phyloP scores from a whole-genome alignment of 2,113 vertebrate genomes.

The Melanerpes formicivorus region DNA sequence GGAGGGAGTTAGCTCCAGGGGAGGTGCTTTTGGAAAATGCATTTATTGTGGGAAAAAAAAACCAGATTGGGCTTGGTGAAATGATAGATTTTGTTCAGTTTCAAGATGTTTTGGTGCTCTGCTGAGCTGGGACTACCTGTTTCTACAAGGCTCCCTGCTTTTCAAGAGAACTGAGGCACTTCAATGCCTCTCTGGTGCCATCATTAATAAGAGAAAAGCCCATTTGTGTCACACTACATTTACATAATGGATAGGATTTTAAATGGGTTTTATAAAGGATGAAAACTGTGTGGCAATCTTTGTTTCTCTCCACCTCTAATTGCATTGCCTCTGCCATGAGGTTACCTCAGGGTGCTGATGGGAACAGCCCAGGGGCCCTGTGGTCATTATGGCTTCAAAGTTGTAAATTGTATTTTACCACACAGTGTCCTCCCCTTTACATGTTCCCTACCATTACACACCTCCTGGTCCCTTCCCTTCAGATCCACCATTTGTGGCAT shows the following conservation, averaged over 20 bases:
- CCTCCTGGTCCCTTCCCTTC: background rate
- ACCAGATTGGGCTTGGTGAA: background rate
- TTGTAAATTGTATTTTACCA: fast-evolving
- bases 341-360: background rate
- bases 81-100: background rate
- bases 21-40: background rate
- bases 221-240: conserved; percentile 7
- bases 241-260: background rate
- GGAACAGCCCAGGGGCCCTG: background rate
- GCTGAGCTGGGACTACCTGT: conserved; percentile 5
- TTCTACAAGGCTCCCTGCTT: background rate
- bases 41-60: background rate
- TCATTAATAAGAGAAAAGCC: conserved; percentile 6
- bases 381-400: background rate
- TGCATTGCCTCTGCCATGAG: background rate
- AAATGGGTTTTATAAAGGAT: background rate
- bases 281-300: background rate
- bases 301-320: background rate
- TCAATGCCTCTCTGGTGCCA: background rate
- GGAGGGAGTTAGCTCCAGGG: background rate
- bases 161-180: background rate
- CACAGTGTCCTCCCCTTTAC: background rate
- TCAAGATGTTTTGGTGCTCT: background rate
- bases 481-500: background rate
- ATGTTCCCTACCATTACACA: background rate